phyloP scores from a whole-genome alignment of 2,113 vertebrate genomes.

The Mionectes macconnelli region DNA sequence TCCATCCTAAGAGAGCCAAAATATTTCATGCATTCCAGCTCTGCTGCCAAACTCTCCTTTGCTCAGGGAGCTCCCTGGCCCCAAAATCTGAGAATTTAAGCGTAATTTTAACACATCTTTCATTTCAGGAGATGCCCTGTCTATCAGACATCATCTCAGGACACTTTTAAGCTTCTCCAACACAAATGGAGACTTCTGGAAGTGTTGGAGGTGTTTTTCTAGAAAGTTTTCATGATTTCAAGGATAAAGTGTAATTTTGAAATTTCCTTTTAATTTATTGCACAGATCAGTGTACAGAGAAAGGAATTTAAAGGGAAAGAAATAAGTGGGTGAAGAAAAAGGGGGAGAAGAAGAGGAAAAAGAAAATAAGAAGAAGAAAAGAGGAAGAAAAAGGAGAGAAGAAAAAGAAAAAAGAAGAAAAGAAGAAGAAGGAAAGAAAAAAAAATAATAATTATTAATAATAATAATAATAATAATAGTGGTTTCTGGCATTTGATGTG shows the following conservation, averaged over 20 bases:
- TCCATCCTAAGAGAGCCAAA: background rate
- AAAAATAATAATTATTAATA: no score
- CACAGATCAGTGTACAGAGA: rapidly evolving
- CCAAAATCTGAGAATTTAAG: background rate
- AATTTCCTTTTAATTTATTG: background rate
- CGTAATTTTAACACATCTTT: background rate
- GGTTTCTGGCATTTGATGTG: background rate
- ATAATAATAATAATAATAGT: no score
- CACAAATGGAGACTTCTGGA: background rate
- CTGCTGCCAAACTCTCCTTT: background rate
- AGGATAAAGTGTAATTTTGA: background rate
- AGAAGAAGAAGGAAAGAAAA: no score
- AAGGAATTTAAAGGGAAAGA: background rate
- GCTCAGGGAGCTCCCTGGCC: background rate
- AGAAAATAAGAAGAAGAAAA: no score
- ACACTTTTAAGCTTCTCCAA: background rate
- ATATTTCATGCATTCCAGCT: background rate
- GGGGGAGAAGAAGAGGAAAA: no score
- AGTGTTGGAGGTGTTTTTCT: background rate
- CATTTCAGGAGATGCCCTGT: background rate
- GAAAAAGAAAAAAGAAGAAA: no score
- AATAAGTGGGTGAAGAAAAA: no score
- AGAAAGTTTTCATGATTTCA: background rate
- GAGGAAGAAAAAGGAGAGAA: no score
- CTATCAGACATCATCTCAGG: background rate